A percentile compares a stretch with the other conserved stretches of the same genome.
Evolutionary conservation across 2,797 vertebrate species (phyloP).

Genomic region (Paramormyrops hopkinsi): DNA sequence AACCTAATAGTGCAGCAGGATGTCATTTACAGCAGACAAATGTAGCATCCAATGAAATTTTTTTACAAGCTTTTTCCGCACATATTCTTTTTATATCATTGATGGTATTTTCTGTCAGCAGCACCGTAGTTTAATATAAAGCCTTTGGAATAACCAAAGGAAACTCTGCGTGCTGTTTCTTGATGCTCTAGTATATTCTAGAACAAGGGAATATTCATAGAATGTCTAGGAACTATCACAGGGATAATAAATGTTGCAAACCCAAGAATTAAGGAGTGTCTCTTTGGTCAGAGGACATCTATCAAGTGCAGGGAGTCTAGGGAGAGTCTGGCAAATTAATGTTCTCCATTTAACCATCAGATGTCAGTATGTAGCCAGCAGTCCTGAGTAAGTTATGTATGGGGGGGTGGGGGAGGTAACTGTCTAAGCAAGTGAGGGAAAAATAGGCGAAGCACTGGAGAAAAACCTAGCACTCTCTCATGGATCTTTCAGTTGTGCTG

Average conservation of each 20-base stretch:
- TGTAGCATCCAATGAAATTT: background rate
- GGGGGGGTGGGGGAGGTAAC: background rate
- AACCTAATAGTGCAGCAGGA: background rate
- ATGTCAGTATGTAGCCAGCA: slow-evolving; percentile 51
- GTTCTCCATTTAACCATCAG: slow-evolving; percentile 52
- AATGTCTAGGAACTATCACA: background rate
- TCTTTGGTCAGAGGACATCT: background rate
- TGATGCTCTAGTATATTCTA: background rate
- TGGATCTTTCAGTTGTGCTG: background rate
- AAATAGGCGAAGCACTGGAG: background rate
- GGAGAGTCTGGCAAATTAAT: slow-evolving; percentile 43
- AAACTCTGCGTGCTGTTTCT: background rate
- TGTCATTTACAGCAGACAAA: background rate
- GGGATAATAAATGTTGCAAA: background rate
- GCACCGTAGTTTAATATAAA: background rate
- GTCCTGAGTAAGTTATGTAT: slow-evolving; percentile 26
- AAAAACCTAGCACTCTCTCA: slow-evolving; percentile 21
- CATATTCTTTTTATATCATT: background rate
- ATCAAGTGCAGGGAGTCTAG: background rate
- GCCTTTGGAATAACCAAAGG: background rate
- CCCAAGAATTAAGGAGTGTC: background rate
- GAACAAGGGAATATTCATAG: background rate
- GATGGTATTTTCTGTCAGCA: background rate
- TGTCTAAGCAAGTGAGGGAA: background rate
- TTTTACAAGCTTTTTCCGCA: background rate